A percentile compares a stretch with the other conserved stretches of the same genome.
Conservation (phyloP, 2,888 invertebrate species). For the Cheilosia variabilis region DNA sequence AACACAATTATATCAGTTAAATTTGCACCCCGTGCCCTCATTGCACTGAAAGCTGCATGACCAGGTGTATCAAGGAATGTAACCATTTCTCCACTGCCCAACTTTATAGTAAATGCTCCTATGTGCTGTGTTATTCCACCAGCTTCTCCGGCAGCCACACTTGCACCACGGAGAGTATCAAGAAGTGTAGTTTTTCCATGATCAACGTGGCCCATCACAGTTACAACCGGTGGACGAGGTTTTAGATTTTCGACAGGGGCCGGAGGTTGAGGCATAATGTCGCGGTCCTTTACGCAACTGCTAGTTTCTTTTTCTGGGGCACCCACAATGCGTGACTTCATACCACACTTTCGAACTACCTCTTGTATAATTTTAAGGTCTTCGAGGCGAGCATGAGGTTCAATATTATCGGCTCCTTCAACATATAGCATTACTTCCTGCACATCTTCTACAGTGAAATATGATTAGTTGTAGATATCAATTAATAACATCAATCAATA, state of each 20-base stretch:
- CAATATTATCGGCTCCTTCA: conserved; percentile 85
- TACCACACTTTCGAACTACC: conserved; percentile 88
- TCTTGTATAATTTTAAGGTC: conserved; percentile 88
- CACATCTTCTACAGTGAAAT: conserved; percentile 83
- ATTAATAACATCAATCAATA: no score
- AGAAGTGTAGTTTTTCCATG: conserved; percentile 99
- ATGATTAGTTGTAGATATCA: background rate
- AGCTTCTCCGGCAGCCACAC: conserved; percentile 95
- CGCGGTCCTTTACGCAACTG: conserved; percentile 83
- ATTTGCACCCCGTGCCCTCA: conserved; percentile 96
- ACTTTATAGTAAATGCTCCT: conserved; percentile 95
- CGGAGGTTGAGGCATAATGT: conserved; percentile 87
- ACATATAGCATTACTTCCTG: conserved; percentile 88
- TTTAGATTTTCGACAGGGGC: conserved; percentile 87
- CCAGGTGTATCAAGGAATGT: conserved; percentile 99
- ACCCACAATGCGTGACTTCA: conserved; percentile 86
- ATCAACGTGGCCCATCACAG: conserved; percentile 99
- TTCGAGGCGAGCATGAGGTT: conserved; percentile 86
- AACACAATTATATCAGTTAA: conserved; percentile 97
- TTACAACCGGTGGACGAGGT: conserved; percentile 95
- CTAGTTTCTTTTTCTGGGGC: conserved; percentile 80
- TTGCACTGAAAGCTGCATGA: conserved; percentile 97
- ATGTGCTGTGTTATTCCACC: conserved; percentile 99
- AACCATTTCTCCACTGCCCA: conserved; percentile 89
- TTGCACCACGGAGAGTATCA: conserved; percentile 93